Base-by-base conservation (phyloP, 1,140 invertebrate species). In the Wiebesia pumilae region DNA sequence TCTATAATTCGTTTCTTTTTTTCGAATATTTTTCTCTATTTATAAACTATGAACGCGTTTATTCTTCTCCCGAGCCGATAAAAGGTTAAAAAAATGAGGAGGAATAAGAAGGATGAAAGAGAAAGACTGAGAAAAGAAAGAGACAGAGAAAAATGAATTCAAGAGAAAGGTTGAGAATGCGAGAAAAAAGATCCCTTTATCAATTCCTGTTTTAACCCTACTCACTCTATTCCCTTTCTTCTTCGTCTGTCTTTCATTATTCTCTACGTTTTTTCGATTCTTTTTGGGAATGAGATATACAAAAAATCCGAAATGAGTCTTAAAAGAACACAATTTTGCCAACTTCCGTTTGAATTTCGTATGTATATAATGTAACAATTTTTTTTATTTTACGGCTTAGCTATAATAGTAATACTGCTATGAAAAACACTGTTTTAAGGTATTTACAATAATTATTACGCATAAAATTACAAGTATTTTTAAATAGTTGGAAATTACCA, bases 1-100 rank as follows among this genome's bases (percentile, higher is more conserved):
- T 73, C 40, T 27, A 75, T n/a, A 43, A 75, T 75, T 38, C 35
- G 14, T 73, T 40, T n/a, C 10, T 14, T 75, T 43, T 38, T 4
- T 24, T 7, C 1, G n/a, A 43, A 43, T 43, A 43, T 75, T 75
- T 75, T 69, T 43, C 33, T 75, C 38, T 43, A 75, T 75, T 75
- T 75, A 43, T 75, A 75, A 43, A n/a, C 69, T 40, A 43, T 43
- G 30, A 75, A 75, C 40, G 71, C 38, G 16, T 75, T 75, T 75
- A 43, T 75, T 75, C 38, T 75, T 43, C 38, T 75, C 38, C 27
- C 38, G 81, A 58, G 77, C 47, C 35, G 43, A 80, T 75, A 71
- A 67, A 87, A 35, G 65, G 81, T 85, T 71, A 88, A 51, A 81
- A 82, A 86, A 80, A 88, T 47, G 21, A 43, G 73, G 47, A 62